These are phyloP conservation scores for Lepidurus apus DNA, from an alignment of 1,140 invertebrate species.

Conservation along the genomic window DNA sequence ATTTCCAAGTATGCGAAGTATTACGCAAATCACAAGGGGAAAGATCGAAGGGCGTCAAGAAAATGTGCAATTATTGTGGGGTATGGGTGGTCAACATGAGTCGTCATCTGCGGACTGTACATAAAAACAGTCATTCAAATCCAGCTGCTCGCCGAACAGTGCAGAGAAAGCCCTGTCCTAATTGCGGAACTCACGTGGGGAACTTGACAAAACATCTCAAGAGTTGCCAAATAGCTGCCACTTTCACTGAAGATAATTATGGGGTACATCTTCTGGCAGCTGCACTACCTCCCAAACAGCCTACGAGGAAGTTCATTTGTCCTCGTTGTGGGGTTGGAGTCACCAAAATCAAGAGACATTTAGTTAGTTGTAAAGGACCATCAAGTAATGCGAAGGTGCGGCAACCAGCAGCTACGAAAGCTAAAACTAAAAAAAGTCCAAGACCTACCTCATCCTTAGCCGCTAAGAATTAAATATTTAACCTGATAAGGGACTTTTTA, in stretches of 20 bases:
- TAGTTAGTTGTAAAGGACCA: neutral
- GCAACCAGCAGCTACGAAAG: neutral
- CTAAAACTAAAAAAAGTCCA: neutral
- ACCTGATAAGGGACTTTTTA: neutral
- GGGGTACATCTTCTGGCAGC: neutral
- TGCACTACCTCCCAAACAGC: neutral
- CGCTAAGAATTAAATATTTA: neutral
- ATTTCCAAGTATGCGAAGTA: neutral
- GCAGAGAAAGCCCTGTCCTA: neutral
- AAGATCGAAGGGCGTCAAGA: neutral
- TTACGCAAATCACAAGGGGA: neutral
- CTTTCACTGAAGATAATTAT: neutral
- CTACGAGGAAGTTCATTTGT: neutral
- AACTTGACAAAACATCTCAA: slow-evolving; percentile 5
- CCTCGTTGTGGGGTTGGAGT: neutral
- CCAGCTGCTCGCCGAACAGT: neutral
- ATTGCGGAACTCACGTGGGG: neutral
- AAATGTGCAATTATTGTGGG: slow-evolving; percentile 2
- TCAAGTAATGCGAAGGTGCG: neutral
- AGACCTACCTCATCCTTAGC: neutral
- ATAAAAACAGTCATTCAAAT: neutral
- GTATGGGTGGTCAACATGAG: neutral
- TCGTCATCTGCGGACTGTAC: neutral
- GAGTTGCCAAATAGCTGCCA: neutral
- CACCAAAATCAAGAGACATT: neutral